phyloP scores from a whole-genome alignment of 92 coral and sea anemone species.

The Epizoanthus scotinus region DNA sequence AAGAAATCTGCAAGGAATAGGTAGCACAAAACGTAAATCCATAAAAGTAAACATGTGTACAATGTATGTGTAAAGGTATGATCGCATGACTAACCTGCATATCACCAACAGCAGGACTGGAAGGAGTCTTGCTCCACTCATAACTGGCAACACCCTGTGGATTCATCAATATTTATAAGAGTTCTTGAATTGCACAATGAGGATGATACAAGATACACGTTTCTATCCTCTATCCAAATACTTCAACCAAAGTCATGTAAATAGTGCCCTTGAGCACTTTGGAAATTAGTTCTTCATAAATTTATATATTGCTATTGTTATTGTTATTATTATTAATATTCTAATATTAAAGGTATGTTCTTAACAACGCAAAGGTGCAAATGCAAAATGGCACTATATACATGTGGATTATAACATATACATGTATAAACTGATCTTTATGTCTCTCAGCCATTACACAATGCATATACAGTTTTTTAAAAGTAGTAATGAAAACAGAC shows the following conservation, averaged over 20 bases:
- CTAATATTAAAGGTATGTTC: too few relatives aligned
- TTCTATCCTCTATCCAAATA: not conserved
- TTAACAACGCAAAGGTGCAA: not conserved
- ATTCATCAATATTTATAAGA: not conserved
- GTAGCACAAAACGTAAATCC: too few relatives aligned
- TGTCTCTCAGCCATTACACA: not conserved
- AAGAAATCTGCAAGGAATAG: too few relatives aligned
- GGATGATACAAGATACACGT: not conserved
- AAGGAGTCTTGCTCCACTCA: slow-evolving; percentile 97
- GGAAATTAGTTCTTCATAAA: too few relatives aligned
- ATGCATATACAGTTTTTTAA: not conserved
- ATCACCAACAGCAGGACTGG: slow-evolving; percentile 96
- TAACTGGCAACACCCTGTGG: slow-evolving; percentile 88
- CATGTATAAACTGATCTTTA: too few relatives aligned
- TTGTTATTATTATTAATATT: too few relatives aligned
- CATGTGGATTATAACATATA: too few relatives aligned
- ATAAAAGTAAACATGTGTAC: too few relatives aligned
- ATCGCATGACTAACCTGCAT: slow-evolving; percentile 70
- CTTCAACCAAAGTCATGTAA: too few relatives aligned
- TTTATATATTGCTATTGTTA: too few relatives aligned
- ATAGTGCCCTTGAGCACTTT: too few relatives aligned
- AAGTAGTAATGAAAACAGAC: not conserved
- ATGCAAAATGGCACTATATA: too few relatives aligned
- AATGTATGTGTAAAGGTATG: not conserved
- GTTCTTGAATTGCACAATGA: not conserved